phyloP scores from a whole-genome alignment of 2,888 invertebrate genomes.

The Micoletzkya japonica region DNA sequence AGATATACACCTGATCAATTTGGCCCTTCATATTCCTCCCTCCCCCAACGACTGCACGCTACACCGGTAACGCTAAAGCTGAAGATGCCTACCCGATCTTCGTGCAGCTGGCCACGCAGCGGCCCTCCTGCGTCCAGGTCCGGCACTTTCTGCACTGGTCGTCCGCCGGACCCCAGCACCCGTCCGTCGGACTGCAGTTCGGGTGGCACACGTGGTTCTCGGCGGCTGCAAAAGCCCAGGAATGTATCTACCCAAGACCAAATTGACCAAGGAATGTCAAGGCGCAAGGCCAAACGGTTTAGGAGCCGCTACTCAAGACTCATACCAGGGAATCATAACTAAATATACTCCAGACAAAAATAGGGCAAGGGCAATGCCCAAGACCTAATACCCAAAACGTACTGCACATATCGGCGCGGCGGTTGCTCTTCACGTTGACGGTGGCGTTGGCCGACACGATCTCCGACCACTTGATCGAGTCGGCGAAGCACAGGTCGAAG shows the following conservation, averaged over 20 bases:
- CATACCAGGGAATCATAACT: too few relatives aligned
- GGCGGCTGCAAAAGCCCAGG: neutral
- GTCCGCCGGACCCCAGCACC: slow-evolving; percentile 20
- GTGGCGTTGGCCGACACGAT: neutral
- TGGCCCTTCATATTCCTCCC: too few relatives aligned
- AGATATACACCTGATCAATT: too few relatives aligned
- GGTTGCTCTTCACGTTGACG: neutral
- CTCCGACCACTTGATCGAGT: slow-evolving; percentile 11
- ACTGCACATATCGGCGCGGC: neutral
- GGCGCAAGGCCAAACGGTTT: too few relatives aligned
- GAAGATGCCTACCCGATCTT: neutral
- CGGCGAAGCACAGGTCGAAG: neutral
- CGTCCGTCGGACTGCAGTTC: slow-evolving; percentile 1
- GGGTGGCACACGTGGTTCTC: neutral
- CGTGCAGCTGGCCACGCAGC: slow-evolving; percentile 11
- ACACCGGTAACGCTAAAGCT: too few relatives aligned
- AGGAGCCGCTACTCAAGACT: too few relatives aligned
- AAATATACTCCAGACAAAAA: neutral
- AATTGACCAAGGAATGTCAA: too few relatives aligned
- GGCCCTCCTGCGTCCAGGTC: slow-evolving; percentile 11
- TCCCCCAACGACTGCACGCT: too few relatives aligned
- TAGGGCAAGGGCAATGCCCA: neutral
- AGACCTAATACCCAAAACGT: neutral
- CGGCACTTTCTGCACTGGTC: slow-evolving; percentile 19
- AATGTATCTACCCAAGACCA: too few relatives aligned